These are phyloP conservation scores for Globia sparganii DNA, from an alignment of 2,888 invertebrate species.

Conservation along the genomic window DNA sequence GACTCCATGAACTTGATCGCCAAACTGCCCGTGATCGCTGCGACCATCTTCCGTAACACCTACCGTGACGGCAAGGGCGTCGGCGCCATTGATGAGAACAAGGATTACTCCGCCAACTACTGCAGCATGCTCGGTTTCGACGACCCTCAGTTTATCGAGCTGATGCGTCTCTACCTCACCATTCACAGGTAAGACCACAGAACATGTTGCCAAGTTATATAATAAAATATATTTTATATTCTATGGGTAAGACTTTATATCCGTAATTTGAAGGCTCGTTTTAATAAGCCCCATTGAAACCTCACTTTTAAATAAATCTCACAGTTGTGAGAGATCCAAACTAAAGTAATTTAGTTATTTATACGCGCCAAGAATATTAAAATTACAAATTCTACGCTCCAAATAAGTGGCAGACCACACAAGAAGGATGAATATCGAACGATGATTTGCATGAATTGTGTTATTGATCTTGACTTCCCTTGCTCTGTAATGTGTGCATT, in stretches of 20 bases:
- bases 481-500: constrained; percentile 31
- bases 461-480: constrained; percentile 28
- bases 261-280: neutral
- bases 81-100: constrained; percentile 96
- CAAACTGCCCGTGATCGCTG: constrained; percentile 97
- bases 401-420: constrained; percentile 20
- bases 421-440: constrained; percentile 43
- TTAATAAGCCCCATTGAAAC: neutral
- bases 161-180: constrained; percentile 97
- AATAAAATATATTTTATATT: neutral
- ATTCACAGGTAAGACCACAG: constrained; percentile 92
- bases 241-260: neutral
- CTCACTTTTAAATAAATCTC: neutral
- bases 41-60: constrained; percentile 97
- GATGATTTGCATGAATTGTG: constrained; percentile 49
- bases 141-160: constrained; percentile 95
- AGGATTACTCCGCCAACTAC: constrained; percentile 98
- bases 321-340: neutral
- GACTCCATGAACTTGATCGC: constrained; percentile 98
- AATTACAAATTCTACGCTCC: neutral
- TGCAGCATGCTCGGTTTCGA: constrained; percentile 97
- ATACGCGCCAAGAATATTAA: neutral
- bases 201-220: neutral
- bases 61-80: constrained; percentile 96
- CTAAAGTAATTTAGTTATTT: neutral